These are phyloP conservation scores for Xanthia icteritia DNA, from an alignment of 2,888 invertebrate genomes.

Conservation along the genomic window DNA sequence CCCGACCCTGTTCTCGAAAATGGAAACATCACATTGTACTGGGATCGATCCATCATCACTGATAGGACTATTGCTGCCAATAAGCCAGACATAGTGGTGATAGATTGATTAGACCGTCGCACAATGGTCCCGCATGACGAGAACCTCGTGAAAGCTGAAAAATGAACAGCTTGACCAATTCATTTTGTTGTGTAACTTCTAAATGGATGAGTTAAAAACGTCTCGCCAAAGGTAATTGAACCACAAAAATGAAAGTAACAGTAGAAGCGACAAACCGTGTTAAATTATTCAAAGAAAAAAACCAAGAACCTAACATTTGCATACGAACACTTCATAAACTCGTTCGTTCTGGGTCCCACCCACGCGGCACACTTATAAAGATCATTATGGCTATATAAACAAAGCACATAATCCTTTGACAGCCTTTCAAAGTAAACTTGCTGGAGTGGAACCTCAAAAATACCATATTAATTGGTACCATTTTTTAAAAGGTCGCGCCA, in stretches of 20 bases:
- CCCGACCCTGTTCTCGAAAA: too few species aligned
- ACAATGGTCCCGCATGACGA: too few species aligned
- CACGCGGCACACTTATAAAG: slow-evolving; percentile 69
- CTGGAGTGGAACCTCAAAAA: slow-evolving; percentile 76
- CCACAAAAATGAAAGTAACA: slow-evolving; percentile 56
- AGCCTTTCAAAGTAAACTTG: slow-evolving; percentile 70
- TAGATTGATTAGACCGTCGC: too few species aligned
- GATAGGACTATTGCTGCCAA: too few species aligned
- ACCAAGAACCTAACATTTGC: slow-evolving; percentile 75
- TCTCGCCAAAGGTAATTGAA: slow-evolving; percentile 40
- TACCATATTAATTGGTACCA: slow-evolving; percentile 67
- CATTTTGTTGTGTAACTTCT: not conserved
- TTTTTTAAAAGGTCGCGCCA: slow-evolving; percentile 21
- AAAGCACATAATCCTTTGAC: slow-evolving; percentile 83
- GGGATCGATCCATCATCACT: too few species aligned
- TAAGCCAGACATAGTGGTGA: too few species aligned
- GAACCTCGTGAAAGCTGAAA: too few species aligned
- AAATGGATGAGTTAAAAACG: slow-evolving; percentile 19
- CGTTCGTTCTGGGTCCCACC: slow-evolving; percentile 74
- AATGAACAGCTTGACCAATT: too few species aligned
- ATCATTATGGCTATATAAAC: slow-evolving; percentile 74
- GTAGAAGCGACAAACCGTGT: slow-evolving; percentile 69
- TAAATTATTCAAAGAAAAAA: slow-evolving; percentile 72
- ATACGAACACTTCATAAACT: slow-evolving; percentile 82
- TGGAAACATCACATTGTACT: too few species aligned